These are phyloP conservation scores for Drosophila burlai DNA, from an alignment of 1,140 invertebrate genomes.

Conservation along the genomic window DNA sequence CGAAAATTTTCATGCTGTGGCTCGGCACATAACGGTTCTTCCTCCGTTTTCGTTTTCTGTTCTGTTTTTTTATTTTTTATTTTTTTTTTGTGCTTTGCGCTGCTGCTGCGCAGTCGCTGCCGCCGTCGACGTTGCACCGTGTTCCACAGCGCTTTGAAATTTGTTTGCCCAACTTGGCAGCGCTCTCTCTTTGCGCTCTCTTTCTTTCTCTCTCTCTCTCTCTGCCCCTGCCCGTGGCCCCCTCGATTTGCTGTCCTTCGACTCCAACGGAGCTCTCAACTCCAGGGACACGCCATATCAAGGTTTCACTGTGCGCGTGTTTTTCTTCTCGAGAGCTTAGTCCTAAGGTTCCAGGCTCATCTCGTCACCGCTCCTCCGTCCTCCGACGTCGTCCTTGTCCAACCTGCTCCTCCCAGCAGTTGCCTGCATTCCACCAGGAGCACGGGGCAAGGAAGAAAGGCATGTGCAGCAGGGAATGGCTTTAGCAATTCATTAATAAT, in stretches of 20 bases:
- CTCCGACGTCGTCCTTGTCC: neutral
- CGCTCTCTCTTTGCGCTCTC: neutral
- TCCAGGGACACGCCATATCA: constrained; percentile 43
- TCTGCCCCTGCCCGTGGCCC: neutral
- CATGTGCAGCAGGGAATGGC: constrained; percentile 7
- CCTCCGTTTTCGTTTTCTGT: constrained; percentile 30
- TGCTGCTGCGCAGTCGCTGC: constrained; percentile 72
- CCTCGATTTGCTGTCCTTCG: constrained; percentile 37
- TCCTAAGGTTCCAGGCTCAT: constrained; percentile 39
- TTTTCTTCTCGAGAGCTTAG: constrained; percentile 38
- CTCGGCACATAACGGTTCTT: constrained; percentile 46
- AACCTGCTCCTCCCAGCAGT: neutral
- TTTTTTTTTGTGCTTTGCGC: constrained; percentile 22
- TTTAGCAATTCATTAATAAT: constrained; percentile 28
- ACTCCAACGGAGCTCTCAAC: constrained; percentile 38
- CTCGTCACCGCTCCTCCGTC: constrained; percentile 21
- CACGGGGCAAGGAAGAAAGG: neutral
- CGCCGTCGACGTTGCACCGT: constrained; percentile 44
- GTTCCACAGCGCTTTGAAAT: constrained; percentile 37
- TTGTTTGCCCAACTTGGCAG: constrained; percentile 32
- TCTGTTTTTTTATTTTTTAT: constrained; percentile 29
- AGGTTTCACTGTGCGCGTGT: constrained; percentile 47
- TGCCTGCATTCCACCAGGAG: constrained; percentile 16
- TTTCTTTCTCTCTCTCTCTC: neutral
- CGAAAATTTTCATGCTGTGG: constrained; percentile 70